Evolutionary conservation across 2,888 invertebrate species (phyloP), one percentile per base, ranked within the genome.

Genomic region (Sclerodermus sp.): DNA sequence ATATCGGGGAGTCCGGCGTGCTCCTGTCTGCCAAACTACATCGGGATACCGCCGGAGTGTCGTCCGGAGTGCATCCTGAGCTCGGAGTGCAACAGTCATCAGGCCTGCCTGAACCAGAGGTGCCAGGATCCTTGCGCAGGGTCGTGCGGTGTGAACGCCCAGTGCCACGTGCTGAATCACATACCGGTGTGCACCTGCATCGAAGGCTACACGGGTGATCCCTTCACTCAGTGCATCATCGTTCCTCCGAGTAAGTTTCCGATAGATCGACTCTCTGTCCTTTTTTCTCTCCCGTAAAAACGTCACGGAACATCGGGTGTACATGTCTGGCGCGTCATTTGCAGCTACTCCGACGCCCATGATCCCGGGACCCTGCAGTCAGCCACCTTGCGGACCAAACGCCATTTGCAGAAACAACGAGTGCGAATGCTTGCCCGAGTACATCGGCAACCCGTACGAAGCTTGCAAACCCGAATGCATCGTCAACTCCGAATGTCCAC

Each of bases 121-220:
- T 93, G 93, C 75, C 83, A 85, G 71, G 89, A 92, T 79, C 92
- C 92, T 18, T 93, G 92, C 60, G 86, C 87, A 12, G 90, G 91
- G 9, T 90, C 91, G 0, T 92, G 92, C 66, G 91, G 91, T 13
- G 82, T 88, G 13, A 88, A 90, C 70, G 89, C 90, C 4, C 84
- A 85, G 62, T 92, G 92, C 63, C 87, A 87, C 58, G 88, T 91
- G 6, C 76, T 88, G 18, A 90, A 90, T 72, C 91, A 92, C 73
- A 84, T 89, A 32, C 90, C 91, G n/a, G 86, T 89, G 37, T 91
- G 91, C 73, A 86, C 87, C 1, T 91, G 91, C 67, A 84, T 86
- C 58, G 85, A 86, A 55, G 87, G 87, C 29, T 87, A 84, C 66
- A 87, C 87, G 1, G 91, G 91, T n/a, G 89, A 92, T 84, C 89